Evolutionary conservation across 2,797 vertebrate species (phyloP).

Genomic region (Acanthurus lineatus): DNA sequence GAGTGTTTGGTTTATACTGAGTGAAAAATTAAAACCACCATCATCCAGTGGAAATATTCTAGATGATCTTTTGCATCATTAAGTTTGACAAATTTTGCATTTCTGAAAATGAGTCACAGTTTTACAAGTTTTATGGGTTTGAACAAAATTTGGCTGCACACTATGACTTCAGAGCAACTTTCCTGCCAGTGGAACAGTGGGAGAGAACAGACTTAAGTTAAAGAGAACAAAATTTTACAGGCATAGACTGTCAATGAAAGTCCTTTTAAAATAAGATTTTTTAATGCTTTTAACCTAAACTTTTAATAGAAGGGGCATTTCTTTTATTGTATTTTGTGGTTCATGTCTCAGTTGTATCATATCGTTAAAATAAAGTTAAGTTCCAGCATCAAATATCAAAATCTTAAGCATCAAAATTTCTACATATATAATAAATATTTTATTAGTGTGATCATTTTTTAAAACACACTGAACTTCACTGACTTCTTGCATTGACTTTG

Average conservation of each 20-base stretch:
- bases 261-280: too few species aligned
- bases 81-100: not conserved
- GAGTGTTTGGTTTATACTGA: not conserved
- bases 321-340: too few species aligned
- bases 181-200: too few species aligned
- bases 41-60: not conserved
- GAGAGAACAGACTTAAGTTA: too few species aligned
- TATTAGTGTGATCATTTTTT: not conserved
- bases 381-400: not conserved
- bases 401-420: not conserved
- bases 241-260: too few species aligned
- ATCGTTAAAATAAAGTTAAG: not conserved
- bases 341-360: not conserved
- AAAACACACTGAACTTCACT: not conserved
- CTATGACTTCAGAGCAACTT: too few species aligned
- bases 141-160: too few species aligned
- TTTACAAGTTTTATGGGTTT: not conserved
- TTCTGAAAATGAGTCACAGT: not conserved
- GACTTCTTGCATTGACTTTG: not conserved
- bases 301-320: too few species aligned
- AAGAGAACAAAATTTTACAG: too few species aligned
- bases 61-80: not conserved
- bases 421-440: not conserved
- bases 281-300: too few species aligned
- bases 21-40: not conserved